Conservation (phyloP, 2,888 invertebrate genomes). For the Spodoptera littoralis region DNA sequence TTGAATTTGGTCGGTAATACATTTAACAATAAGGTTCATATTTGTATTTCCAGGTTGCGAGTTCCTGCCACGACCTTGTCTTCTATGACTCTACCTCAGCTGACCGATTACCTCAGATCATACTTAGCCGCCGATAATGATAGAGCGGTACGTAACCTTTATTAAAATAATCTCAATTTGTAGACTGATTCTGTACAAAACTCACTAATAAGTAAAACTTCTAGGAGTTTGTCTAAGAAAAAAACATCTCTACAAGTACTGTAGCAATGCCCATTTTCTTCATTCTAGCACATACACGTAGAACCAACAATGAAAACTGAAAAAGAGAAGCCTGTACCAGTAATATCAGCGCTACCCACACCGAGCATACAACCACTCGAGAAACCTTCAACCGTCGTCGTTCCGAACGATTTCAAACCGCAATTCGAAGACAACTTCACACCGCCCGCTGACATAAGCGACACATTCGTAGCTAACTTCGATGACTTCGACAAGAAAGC, state of each 20-base stretch:
- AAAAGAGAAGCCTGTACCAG: conserved; percentile 66
- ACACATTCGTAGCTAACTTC: conserved; percentile 91
- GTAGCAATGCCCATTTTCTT: background rate
- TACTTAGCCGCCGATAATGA: conserved; percentile 83
- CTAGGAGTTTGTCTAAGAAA: too few relatives aligned
- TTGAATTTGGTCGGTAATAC: too few relatives aligned
- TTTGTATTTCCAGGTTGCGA: conserved; percentile 80
- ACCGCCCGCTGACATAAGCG: conserved; percentile 73
- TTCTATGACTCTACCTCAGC: conserved; percentile 95
- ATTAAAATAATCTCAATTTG: too few relatives aligned
- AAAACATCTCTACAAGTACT: too few relatives aligned
- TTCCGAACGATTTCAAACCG: conserved; percentile 78
- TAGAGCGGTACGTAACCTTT: conserved; percentile 69
- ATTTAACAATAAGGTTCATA: background rate
- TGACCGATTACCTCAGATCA: conserved; percentile 93
- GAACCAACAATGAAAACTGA: conserved; percentile 70
- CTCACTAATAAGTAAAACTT: too few relatives aligned
- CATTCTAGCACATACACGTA: conserved; percentile 79
- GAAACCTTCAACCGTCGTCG: conserved; percentile 45
- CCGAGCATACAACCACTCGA: conserved; percentile 31
- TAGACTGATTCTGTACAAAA: too few relatives aligned
- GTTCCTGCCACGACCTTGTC: conserved; percentile 94
- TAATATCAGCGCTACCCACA: conserved; percentile 49
- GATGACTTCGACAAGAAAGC: conserved; percentile 89
- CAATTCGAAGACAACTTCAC: conserved; percentile 91